Conservation (phyloP, 2,888 invertebrate species). For the Dicycla oo region DNA sequence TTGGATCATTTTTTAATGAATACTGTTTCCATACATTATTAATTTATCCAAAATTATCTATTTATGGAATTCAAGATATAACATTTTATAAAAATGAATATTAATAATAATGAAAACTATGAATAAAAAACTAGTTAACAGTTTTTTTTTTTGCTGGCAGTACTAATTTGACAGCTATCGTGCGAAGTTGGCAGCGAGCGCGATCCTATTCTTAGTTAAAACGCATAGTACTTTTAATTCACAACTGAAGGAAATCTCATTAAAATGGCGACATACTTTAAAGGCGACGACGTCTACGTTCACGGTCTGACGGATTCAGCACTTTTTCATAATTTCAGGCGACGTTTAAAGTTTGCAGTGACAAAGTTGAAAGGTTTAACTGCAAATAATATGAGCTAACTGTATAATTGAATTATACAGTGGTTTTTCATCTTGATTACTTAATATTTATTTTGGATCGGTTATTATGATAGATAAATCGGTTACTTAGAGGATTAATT, state of each 20-base stretch:
- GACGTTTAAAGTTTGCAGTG: constrained; percentile 13
- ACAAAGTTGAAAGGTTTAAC: not conserved
- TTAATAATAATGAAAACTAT: no score
- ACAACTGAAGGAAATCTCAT: constrained; percentile 52
- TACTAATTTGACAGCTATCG: no score
- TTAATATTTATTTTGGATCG: not conserved
- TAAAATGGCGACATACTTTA: constrained; percentile 45
- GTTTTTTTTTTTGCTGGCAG: no score
- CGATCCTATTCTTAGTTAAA: no score
- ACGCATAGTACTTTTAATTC: constrained; percentile 43
- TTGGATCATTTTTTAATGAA: no score
- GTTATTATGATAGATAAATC: not conserved
- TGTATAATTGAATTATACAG: constrained; percentile 5
- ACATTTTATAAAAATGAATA: no score
- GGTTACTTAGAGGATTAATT: not conserved
- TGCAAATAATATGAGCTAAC: constrained; percentile 4
- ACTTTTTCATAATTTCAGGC: constrained; percentile 28
- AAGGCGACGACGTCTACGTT: constrained; percentile 28
- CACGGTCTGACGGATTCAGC: constrained; percentile 30
- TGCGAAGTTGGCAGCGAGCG: no score
- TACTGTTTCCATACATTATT: no score
- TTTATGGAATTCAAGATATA: no score
- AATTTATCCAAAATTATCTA: no score
- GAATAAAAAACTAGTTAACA: no score
- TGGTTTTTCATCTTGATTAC: not conserved